Evolutionary conservation across 2,113 vertebrate species (phyloP).

Genomic region (Rhinopomastus cyanomelas): DNA sequence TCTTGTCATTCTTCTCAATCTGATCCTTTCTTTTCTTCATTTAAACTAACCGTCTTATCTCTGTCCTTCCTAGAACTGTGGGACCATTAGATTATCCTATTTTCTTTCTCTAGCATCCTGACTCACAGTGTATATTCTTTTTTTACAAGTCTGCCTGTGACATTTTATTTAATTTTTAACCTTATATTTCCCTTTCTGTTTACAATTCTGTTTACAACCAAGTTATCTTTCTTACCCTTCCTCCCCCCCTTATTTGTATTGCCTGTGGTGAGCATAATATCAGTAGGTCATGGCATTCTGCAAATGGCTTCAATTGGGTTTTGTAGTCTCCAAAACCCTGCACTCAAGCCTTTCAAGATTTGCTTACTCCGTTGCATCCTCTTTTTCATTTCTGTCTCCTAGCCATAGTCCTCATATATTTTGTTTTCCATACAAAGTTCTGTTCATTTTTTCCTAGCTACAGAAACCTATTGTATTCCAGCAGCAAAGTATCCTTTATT

Average conservation of each 20-base stretch:
- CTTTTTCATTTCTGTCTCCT: constrained; percentile 2
- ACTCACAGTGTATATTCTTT: neutral
- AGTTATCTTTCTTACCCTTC: neutral
- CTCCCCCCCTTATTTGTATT: neutral
- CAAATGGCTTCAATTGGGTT: neutral
- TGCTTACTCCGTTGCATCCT: neutral
- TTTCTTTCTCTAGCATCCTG: neutral
- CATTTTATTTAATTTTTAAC: constrained; percentile 5
- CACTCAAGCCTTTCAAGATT: neutral
- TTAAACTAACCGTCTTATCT: neutral
- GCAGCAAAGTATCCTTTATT: neutral
- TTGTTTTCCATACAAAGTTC: neutral
- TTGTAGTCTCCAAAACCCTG: neutral
- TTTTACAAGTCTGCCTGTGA: neutral
- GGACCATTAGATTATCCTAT: neutral
- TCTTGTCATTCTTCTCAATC: neutral
- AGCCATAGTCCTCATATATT: neutral
- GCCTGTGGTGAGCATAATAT: neutral
- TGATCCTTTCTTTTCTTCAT: neutral
- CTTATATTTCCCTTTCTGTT: constrained; percentile 11
- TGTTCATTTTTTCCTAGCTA: neutral
- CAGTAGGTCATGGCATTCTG: neutral
- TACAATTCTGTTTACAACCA: neutral
- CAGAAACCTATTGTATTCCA: neutral
- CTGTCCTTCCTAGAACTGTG: neutral